Percentiles rank a stretch among this genome's conserved stretches.
Evolutionary conservation across 2,797 vertebrate species (phyloP).

Genomic region (Pangasius sanitwongsei): DNA sequence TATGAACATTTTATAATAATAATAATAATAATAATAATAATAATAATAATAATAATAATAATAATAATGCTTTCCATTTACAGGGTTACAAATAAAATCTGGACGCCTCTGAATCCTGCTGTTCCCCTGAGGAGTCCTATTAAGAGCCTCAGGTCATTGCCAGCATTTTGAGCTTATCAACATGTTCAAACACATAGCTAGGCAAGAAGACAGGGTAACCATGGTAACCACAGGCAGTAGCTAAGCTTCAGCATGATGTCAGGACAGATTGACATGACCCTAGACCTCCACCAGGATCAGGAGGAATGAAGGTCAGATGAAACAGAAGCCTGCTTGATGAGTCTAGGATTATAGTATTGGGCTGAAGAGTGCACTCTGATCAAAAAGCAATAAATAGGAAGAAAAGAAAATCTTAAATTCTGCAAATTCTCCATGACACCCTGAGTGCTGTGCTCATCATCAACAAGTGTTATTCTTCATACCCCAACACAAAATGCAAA

Average conservation of each 20-base stretch:
- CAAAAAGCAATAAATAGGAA: neutral
- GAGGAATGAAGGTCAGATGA: slow-evolving; percentile 21
- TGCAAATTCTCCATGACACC: neutral
- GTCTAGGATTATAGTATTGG: neutral
- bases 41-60: slow-evolving; percentile 1
- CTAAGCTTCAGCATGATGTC: slow-evolving; percentile 23
- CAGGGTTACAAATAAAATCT: slow-evolving; percentile 32
- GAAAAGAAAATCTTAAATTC: neutral
- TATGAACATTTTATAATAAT: neutral
- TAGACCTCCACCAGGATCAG: neutral
- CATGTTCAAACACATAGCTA: slow-evolving; percentile 32
- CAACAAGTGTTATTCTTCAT: neutral
- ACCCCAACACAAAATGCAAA: neutral
- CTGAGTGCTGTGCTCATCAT: neutral
- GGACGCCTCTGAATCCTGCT: neutral
- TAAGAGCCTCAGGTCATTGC: slow-evolving; percentile 35
- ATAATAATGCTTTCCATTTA: neutral
- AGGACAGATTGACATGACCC: slow-evolving; percentile 33
- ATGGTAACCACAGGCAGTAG: slow-evolving; percentile 40
- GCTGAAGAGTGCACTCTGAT: neutral
- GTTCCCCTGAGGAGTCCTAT: slow-evolving; percentile 8
- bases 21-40: slow-evolving; percentile 1
- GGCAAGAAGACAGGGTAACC: slow-evolving; percentile 40
- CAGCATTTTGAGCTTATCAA: slow-evolving; percentile 32
- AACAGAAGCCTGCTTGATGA: slow-evolving; percentile 15